A percentile compares a stretch with the other conserved stretches of the same genome.
Evolutionary conservation across 2,888 invertebrate species (phyloP).

Genomic region (Lepidocyrtoides sp.): DNA sequence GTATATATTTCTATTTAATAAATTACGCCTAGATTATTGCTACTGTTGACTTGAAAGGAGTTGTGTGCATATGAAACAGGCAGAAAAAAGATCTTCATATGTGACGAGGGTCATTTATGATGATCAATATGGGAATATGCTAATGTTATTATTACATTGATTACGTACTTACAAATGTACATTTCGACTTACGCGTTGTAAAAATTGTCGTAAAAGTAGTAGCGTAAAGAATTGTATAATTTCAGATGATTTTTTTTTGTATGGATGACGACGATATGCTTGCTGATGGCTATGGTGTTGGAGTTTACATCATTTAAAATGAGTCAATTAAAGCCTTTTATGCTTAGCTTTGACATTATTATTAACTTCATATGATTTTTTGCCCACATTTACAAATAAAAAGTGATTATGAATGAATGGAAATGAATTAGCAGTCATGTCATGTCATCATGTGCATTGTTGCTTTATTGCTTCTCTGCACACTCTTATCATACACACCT

Average conservation of each 20-base stretch:
- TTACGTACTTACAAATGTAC: conserved; percentile 36
- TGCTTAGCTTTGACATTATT: conserved; percentile 28
- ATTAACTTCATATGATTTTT: conserved; percentile 47
- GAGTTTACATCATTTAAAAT: conserved; percentile 44
- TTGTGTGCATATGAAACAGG: conserved; percentile 22
- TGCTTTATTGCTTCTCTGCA: not conserved
- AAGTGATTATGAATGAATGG: conserved; percentile 6
- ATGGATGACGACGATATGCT: not conserved
- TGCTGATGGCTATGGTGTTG: not conserved
- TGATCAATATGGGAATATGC: conserved; percentile 45
- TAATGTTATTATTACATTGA: conserved; percentile 49
- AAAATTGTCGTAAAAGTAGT: not conserved
- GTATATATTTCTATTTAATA: not conserved
- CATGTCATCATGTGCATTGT: not conserved
- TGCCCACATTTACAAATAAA: conserved; percentile 16
- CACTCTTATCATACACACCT: not conserved
- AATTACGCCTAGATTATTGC: conserved; percentile 14
- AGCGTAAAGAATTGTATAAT: conserved; percentile 8
- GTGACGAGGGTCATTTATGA: not conserved
- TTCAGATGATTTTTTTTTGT: not conserved
- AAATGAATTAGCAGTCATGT: not conserved
- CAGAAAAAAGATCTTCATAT: not conserved
- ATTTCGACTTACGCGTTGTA: not conserved
- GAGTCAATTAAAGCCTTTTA: conserved; percentile 53
- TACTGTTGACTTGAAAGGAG: not conserved